Evolutionary conservation across 2,113 vertebrate genomes (phyloP), one percentile per base, ranked within the genome.

Genomic region (Hydrochoerus hydrochaeris): DNA sequence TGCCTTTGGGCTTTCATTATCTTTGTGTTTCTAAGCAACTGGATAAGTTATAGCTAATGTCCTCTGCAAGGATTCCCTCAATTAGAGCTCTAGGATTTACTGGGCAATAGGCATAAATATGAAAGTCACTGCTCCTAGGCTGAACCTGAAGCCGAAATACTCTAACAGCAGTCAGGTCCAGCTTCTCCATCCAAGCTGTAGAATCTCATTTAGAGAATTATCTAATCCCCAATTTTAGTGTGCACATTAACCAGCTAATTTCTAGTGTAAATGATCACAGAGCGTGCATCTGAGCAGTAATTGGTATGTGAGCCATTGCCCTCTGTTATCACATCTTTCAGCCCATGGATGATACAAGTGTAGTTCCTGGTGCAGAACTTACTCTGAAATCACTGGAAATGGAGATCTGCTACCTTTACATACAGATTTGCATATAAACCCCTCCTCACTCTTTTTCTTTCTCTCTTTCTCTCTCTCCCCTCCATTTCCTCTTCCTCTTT

Each of bases 311-410:
- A 78, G 49, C 73, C 20, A 35, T 20, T 0, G 0, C 30, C 35
- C 32, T 93, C 84, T 69, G 32, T 26, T 32, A 85, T 32, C 30
- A 46, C 28, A 52, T 71, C 81, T 35, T 84, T 85, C 20, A 95
- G 62, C 57, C 94, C 80, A 69, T 71, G 95, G 92, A 95, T 91
- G 82, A 95, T 88, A 94, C 86, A 0, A 52, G 97, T 95, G 93
- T 97, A 96, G 94, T 96, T 97, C 96, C 96, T 0, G 0, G 94
- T n/a, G 60, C 32, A 52, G 60, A 95, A 90, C 90, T 97, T 97
- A 95, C 90, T 92, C 58, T 78, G 30, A 44, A 97, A 95, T 97
- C 89, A 78, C 86, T 96, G 41, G 2, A 81, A 94, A 83, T 26
- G 0, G 92, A 93, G 46, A 88, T 97, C 85, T 3, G 0, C 96